Evolutionary conservation across 35 echinoderm and acorn worm species (phyloP).

Genomic region (Nesometra sesokonis): DNA sequence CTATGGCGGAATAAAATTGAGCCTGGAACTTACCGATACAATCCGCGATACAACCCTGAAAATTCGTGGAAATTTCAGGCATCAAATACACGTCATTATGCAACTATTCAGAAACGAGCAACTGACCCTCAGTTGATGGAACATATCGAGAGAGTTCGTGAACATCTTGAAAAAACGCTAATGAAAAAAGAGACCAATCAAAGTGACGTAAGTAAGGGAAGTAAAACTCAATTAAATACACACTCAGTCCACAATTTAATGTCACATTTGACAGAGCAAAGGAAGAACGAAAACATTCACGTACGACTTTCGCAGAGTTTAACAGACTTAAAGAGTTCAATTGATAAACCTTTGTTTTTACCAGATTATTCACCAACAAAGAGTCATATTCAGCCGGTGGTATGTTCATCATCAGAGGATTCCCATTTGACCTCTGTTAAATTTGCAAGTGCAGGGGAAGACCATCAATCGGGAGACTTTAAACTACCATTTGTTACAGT

Average conservation of each 20-base stretch:
- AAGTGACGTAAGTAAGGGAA: background rate
- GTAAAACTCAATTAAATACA: background rate
- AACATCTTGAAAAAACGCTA: conserved; percentile 39
- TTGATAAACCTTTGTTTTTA: background rate
- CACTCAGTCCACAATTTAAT: background rate
- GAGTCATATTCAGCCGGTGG: background rate
- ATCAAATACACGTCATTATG: background rate
- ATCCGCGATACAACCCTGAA: conserved; percentile 11
- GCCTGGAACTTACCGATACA: conserved; percentile 35
- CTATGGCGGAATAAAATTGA: conserved; percentile 26
- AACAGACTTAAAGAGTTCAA: background rate
- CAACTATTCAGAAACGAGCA: background rate
- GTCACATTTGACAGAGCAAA: background rate
- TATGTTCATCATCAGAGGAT: background rate
- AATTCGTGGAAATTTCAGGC: background rate
- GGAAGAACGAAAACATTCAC: background rate
- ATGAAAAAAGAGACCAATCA: conserved; percentile 20
- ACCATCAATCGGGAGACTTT: background rate
- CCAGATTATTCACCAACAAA: background rate
- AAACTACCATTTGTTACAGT: background rate
- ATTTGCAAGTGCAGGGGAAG: background rate
- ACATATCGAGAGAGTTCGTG: conserved; percentile 38
- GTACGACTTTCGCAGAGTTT: background rate
- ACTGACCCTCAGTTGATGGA: background rate
- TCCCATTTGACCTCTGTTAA: background rate